Conservation (phyloP, 1,140 invertebrate genomes). For the Lordiphosa collinella region DNA sequence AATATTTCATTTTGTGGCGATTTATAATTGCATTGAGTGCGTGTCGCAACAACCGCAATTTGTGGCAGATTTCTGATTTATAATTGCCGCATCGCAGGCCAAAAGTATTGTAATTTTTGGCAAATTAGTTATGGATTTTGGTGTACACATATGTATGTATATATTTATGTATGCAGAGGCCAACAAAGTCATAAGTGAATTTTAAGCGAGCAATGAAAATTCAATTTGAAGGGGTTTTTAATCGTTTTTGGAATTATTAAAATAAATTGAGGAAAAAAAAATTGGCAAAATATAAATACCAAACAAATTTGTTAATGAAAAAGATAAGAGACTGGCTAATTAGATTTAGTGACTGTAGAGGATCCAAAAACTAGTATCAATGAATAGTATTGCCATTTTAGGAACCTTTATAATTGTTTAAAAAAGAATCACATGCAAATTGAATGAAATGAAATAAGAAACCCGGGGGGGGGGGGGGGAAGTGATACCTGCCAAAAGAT, state of each 20-base stretch:
- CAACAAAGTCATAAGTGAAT: not conserved
- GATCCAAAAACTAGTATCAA: too few species aligned
- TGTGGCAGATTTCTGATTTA: slow-evolving; percentile 18
- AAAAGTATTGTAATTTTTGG: slow-evolving; percentile 6
- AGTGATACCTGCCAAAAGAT: too few species aligned
- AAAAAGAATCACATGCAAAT: too few species aligned
- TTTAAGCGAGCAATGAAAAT: not conserved
- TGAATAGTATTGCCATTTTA: too few species aligned
- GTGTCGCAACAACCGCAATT: slow-evolving; percentile 18
- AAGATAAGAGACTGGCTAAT: too few species aligned
- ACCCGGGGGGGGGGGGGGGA: too few species aligned
- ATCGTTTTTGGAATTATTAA: not conserved
- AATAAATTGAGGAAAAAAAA: not conserved
- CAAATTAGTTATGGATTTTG: slow-evolving; percentile 9
- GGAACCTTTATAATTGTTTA: too few species aligned
- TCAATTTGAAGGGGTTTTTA: not conserved
- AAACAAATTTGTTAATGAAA: too few species aligned
- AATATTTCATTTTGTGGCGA: slow-evolving; percentile 4
- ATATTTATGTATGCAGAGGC: slow-evolving; percentile 1
- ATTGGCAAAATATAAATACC: too few species aligned
- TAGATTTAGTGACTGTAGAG: too few species aligned
- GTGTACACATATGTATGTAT: slow-evolving; percentile 7
- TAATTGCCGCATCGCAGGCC: slow-evolving; percentile 14
- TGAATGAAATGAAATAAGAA: too few species aligned
- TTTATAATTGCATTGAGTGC: slow-evolving; percentile 7